Evolutionary conservation across 2,113 vertebrate genomes (phyloP), one percentile per base, ranked within the genome.

Genomic region (Tricholaema leucomelas): DNA sequence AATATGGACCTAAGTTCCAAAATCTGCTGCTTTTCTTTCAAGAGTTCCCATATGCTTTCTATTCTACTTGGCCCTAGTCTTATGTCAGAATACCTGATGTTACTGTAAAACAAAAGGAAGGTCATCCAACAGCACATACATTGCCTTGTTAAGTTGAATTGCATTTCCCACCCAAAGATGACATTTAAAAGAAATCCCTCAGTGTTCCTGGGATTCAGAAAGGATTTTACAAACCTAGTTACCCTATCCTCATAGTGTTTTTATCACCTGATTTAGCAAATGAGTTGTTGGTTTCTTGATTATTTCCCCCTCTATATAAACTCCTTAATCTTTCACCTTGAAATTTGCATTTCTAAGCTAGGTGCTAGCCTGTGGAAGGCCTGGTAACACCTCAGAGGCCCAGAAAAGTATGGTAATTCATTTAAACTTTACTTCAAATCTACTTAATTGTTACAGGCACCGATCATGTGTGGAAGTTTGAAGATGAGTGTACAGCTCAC

Each of bases 401-500:
- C 42, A 92, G 63, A 90, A 70, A 88, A 87, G 81, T 76, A 70
- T 27, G 50, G 21, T 82, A 87, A 94, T 79, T 79, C 19, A 63
- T 81, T 93, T 95, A 92, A 79, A 64, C 59, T 92, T 91, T 76
- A 30, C 69, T 85, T 88, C 58, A 81, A 66, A 87, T 59, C 56
- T 40, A 74, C 76, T 87, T 87, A 67, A 35, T 91, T 88, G 21
- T 54, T 81, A 61, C 55, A 61, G 65, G 69, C 31, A 71, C 31
- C 60, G 52, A 30, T 66, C 65, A 30, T 1, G 2, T 58, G 33
- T 73, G 73, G 88, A 81, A 88, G 31, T 50, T 88, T 90, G 81
- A 83, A 67, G 72, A 82, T 35, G 33, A 58, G 63, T 40, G 30
- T 79, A 36, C 27, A 84, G 61, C 31, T 18, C 88, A 28, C 42